Conservation (phyloP, 2,888 invertebrate species). For the Drosophila neutralis region DNA sequence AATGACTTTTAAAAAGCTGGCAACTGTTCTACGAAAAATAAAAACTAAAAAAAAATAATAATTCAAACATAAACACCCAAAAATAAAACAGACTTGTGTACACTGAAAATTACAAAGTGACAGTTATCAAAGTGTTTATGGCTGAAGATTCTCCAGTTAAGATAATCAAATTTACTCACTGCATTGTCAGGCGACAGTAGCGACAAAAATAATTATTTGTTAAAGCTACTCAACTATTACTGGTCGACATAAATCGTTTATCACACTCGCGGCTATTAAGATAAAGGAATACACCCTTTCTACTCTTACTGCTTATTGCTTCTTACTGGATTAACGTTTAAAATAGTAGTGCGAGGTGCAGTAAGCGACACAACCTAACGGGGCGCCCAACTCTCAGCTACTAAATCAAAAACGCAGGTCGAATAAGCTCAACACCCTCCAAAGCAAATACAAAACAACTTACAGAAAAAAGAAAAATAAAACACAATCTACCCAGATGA, state of each 20-base stretch:
- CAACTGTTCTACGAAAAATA: background rate
- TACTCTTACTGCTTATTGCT: constrained; percentile 1
- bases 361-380: constrained; percentile 45
- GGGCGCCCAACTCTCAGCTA: constrained; percentile 48
- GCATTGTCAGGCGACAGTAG: constrained; percentile 52
- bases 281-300: constrained; percentile 42
- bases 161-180: constrained; percentile 59
- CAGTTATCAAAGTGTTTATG: constrained; percentile 41
- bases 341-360: constrained; percentile 2
- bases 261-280: constrained; percentile 43
- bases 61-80: background rate
- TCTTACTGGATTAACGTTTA: constrained; percentile 10
- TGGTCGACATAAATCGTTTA: constrained; percentile 63
- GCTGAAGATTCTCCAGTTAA: background rate
- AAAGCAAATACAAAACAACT: constrained; percentile 9
- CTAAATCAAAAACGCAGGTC: constrained; percentile 56
- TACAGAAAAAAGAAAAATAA: constrained; percentile 1
- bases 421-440: constrained; percentile 45
- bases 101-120: background rate
- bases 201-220: constrained; percentile 40
- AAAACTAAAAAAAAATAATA: background rate
- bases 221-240: constrained; percentile 42
- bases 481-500: constrained; percentile 17
- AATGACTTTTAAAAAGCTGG: constrained; percentile 10
- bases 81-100: background rate